These are phyloP conservation scores for Trypoxylus dichotomus DNA, from an alignment of 1,140 invertebrate species.

Conservation along the genomic window DNA sequence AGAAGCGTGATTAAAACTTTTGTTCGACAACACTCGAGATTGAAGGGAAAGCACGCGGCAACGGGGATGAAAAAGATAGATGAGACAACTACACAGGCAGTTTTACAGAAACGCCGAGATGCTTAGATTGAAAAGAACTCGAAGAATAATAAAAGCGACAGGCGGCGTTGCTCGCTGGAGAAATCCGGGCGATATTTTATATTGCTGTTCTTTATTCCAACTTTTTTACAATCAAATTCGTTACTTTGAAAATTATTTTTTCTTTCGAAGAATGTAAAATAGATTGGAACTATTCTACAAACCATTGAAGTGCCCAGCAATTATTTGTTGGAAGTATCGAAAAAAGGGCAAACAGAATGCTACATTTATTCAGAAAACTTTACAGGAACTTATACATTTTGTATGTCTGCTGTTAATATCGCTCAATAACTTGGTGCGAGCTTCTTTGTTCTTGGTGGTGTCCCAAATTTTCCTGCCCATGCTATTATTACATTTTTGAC, in stretches of 20 bases:
- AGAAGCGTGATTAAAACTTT: constrained; percentile 15
- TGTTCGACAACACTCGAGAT: constrained; percentile 14
- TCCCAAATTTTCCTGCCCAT: no score
- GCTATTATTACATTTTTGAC: no score
- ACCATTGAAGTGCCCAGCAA: no score
- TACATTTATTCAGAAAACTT: no score
- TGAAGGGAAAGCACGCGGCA: background rate
- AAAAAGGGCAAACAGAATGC: no score
- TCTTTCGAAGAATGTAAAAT: background rate
- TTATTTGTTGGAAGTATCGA: no score
- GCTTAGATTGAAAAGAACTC: background rate
- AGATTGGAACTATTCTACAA: no score
- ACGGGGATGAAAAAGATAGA: background rate
- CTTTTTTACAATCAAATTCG: background rate
- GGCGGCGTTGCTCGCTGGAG: background rate
- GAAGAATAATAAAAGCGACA: background rate
- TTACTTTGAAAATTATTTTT: background rate
- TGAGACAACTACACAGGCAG: background rate
- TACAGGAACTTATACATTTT: no score
- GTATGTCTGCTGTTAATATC: no score
- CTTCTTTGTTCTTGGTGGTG: no score
- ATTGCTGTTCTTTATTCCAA: background rate
- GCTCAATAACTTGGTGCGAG: no score
- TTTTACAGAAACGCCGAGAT: background rate
- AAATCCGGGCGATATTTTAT: background rate